phyloP scores from a whole-genome alignment of 2,888 invertebrate species.

The Synanthedon andrenaeformis region DNA sequence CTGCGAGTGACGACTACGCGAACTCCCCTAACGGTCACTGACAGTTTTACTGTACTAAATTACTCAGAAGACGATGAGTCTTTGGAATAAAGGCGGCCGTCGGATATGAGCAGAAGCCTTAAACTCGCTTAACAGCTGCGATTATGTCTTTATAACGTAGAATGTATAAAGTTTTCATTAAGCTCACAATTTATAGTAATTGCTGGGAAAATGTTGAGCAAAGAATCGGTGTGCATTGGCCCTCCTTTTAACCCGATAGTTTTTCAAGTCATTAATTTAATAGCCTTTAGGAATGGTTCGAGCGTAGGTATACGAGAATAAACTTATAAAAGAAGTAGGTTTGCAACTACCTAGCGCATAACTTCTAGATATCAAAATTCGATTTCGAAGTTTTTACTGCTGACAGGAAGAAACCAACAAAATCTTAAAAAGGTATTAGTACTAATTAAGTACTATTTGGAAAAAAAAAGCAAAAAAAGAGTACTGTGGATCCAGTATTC shows the following conservation, averaged over 20 bases:
- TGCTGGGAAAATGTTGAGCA: slow-evolving; percentile 17
- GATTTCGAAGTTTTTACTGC: too few species aligned
- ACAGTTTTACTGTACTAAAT: too few species aligned
- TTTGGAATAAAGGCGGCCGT: too few species aligned
- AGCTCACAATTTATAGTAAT: slow-evolving; percentile 34
- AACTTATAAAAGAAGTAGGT: not conserved
- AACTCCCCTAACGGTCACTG: too few species aligned
- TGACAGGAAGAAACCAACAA: too few species aligned
- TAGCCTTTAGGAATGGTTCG: slow-evolving; percentile 6
- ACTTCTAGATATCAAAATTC: too few species aligned
- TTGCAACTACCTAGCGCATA: not conserved
- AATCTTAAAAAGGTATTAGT: too few species aligned
- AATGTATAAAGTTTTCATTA: slow-evolving; percentile 52
- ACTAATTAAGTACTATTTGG: too few species aligned
- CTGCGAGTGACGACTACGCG: too few species aligned
- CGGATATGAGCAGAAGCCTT: not conserved
- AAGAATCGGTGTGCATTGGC: slow-evolving; percentile 27
- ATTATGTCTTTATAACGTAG: slow-evolving; percentile 32
- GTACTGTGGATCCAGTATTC: too few species aligned
- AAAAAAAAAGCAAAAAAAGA: too few species aligned
- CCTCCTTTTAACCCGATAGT: slow-evolving; percentile 19
- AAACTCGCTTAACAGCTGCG: slow-evolving; percentile 10
- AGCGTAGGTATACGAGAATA: not conserved
- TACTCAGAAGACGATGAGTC: too few species aligned
- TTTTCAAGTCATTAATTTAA: slow-evolving; percentile 6